Percentiles rank a stretch among this genome's conserved stretches.
phyloP scores from a whole-genome alignment of 1,140 invertebrate genomes.

The Lepidurus apus region DNA sequence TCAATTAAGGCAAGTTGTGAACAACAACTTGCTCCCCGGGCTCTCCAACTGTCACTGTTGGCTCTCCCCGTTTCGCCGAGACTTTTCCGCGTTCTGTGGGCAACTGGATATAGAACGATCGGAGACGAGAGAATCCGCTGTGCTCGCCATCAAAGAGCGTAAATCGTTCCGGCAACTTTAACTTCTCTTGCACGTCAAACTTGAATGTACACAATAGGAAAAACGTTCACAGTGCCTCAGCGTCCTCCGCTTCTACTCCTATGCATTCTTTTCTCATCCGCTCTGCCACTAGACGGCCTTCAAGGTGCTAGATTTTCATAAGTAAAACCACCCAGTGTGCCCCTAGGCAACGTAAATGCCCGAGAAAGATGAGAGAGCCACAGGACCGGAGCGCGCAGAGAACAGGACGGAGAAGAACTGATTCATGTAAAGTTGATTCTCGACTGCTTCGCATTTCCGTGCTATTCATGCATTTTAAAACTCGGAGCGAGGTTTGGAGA shows the following conservation, averaged over 20 bases:
- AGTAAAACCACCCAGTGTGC: neutral
- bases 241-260: neutral
- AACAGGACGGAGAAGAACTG: neutral
- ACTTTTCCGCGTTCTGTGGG: neutral
- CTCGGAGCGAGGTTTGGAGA: neutral
- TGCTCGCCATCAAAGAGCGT: neutral
- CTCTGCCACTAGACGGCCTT: conserved; percentile 8
- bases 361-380: neutral
- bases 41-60: conserved; percentile 16
- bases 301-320: conserved; percentile 18
- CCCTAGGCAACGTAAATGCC: conserved; percentile 10
- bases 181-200: neutral
- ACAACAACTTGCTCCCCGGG: conserved; percentile 1
- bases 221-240: neutral
- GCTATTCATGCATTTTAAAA: neutral
- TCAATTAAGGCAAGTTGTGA: neutral
- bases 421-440: neutral
- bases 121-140: neutral
- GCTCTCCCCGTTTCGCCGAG: neutral
- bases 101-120: conserved; percentile 10
- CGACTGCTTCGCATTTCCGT: neutral
- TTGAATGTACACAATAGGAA: neutral
- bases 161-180: conserved; percentile 11
- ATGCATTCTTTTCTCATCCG: conserved; percentile 14
- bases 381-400: neutral